A percentile compares a stretch with the other conserved stretches of the same genome.
Evolutionary conservation across 2,888 invertebrate species (phyloP).

Genomic region (Incurvaria masculella): DNA sequence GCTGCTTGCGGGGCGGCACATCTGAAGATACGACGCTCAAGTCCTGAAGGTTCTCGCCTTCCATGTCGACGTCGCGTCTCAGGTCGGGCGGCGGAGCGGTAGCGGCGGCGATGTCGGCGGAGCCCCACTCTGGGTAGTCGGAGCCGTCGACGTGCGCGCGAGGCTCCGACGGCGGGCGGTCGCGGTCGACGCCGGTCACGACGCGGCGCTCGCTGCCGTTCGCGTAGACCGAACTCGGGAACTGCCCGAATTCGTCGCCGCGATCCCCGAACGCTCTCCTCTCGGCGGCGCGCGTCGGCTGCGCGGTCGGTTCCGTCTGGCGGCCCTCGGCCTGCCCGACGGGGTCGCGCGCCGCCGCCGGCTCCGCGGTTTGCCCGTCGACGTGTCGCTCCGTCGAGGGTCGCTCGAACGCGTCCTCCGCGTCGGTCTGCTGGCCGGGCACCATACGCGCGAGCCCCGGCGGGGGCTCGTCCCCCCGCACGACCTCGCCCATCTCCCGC

Average conservation of each 20-base stretch:
- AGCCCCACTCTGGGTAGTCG: slow-evolving; percentile 39
- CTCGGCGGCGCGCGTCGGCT: slow-evolving; percentile 27
- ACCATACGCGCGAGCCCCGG: slow-evolving; percentile 53
- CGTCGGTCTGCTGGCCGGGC: slow-evolving; percentile 48
- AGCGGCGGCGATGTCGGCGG: slow-evolving; percentile 24
- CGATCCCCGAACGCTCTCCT: slow-evolving; percentile 55
- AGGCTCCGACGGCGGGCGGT: slow-evolving; percentile 33
- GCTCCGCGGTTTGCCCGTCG: slow-evolving; percentile 41
- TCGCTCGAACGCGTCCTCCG: slow-evolving; percentile 33
- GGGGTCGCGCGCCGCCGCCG: slow-evolving; percentile 25
- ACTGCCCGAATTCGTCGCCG: slow-evolving; percentile 51
- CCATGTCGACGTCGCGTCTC: slow-evolving; percentile 56
- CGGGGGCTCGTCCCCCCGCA: slow-evolving; percentile 47
- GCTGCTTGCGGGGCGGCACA: slow-evolving; percentile 42
- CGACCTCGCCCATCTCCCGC: slow-evolving; percentile 47
- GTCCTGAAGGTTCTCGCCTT: slow-evolving; percentile 58
- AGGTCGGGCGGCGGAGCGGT: slow-evolving; percentile 20
- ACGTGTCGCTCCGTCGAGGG: slow-evolving; percentile 38
- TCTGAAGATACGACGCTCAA: slow-evolving; percentile 36
- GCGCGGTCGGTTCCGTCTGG: slow-evolving; percentile 29
- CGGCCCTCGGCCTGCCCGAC: slow-evolving; percentile 47
- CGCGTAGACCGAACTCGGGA: slow-evolving; percentile 33
- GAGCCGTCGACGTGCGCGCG: slow-evolving; percentile 47
- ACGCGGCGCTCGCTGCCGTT: slow-evolving; percentile 46
- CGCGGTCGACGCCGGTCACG: slow-evolving; percentile 55